Evolutionary conservation across 2,797 vertebrate genomes (phyloP), one percentile per base, ranked within the genome.

Genomic region (Sternarchorhynchus goeldii): DNA sequence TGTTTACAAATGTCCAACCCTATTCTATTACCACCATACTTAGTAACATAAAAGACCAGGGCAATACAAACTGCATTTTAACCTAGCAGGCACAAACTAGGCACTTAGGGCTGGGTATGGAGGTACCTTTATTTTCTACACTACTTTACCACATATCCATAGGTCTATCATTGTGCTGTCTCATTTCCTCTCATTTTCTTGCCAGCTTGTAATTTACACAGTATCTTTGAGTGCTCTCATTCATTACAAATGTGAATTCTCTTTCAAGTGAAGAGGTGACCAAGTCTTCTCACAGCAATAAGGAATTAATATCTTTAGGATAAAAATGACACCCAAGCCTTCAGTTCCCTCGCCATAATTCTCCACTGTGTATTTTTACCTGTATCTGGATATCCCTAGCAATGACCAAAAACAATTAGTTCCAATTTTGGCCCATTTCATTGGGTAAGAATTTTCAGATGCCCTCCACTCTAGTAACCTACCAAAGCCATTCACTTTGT

Each of bases 221-320:
- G 79, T 65, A 76, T 80, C 76, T 85, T 64, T 80, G 58, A 89
- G 84, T 74, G 75, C 85, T 79, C 71, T 89, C 88, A 90, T 93
- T 92, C 90, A 92, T 93, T 90, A 92, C 87, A 89, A 86, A 85
- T 86, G 86, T 77, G 55, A 3, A 84, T 88, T 87, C 50, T 81
- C 59, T 79, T 69, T 63, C 73, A 80, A 74, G 78, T 70, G 55
- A n/a, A 16, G 67, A 72, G 53, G 65, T 75, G 58, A 66, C 67
- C 78, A 75, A 31, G 65, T 41, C 63, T 80, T 73, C 78, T 73
- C 60, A 56, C 68, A 76, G 73, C 80, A 81, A 84, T 81, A 78
- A 78, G 73, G 62, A 80, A 80, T 64, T 57, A 58, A 82, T 75
- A 56, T 76, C 57, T 73, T 81, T 83, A 78, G 57, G 41, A 68